phyloP scores from a whole-genome alignment of 2,797 vertebrate species.

The Vultur gryphus region DNA sequence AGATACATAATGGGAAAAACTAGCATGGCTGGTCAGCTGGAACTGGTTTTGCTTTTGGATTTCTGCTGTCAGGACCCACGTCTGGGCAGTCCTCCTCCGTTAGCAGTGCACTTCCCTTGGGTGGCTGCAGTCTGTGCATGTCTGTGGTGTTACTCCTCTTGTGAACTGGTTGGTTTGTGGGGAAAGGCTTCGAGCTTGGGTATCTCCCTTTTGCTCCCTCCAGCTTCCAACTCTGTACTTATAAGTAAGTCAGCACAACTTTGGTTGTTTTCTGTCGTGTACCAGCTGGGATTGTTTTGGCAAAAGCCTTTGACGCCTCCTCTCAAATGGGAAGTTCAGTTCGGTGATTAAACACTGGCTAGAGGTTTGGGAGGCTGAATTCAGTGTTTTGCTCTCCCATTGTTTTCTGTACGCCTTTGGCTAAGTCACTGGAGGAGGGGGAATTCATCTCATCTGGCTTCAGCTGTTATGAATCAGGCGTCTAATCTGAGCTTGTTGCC shows the following conservation, averaged over 20 bases:
- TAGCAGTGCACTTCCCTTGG: background rate
- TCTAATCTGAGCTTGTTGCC: background rate
- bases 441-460: background rate
- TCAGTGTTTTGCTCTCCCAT: background rate
- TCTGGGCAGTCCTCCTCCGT: background rate
- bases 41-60: background rate
- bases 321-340: background rate
- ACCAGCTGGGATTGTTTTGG: background rate
- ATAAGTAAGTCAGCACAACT: background rate
- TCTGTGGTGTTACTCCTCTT: background rate
- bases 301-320: background rate
- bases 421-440: background rate
- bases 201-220: background rate
- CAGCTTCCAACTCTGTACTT: background rate
- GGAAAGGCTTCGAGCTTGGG: background rate
- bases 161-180: background rate
- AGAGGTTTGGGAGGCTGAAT: background rate
- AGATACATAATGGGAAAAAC: background rate
- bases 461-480: background rate
- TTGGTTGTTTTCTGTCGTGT: background rate
- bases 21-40: background rate
- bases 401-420: slow-evolving; percentile 21
- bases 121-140: background rate
- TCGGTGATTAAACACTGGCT: background rate
- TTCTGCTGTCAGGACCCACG: background rate